Evolutionary conservation across 2,113 vertebrate species (phyloP).

Genomic region (Bubo blakistoni): DNA sequence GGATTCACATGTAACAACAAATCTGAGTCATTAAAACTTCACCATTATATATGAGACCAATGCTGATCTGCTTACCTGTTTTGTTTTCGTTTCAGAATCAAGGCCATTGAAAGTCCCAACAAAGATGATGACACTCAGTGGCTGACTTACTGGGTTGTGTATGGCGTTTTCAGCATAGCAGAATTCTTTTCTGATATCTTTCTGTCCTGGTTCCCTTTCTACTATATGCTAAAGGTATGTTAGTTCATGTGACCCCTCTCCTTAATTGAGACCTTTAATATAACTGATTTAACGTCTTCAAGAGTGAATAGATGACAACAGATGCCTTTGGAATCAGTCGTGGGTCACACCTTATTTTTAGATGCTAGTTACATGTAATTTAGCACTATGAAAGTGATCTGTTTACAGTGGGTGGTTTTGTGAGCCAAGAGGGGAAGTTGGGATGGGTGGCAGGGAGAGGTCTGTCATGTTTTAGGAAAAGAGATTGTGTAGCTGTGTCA

Average conservation of each 20-base stretch:
- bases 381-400: not conserved
- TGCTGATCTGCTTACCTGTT: not conserved
- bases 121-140: conserved; percentile 98
- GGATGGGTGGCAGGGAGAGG: not conserved
- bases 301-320: not conserved
- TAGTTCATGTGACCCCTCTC: not conserved
- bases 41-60: not conserved
- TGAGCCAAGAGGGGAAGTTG: not conserved
- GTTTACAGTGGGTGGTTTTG: not conserved
- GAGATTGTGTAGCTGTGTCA: not conserved
- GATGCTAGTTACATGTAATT: not conserved
- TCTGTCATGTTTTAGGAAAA: not conserved
- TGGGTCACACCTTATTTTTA: not conserved
- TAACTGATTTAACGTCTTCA: not conserved
- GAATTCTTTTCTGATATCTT: conserved; percentile 98
- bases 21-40: not conserved
- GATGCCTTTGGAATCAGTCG: not conserved
- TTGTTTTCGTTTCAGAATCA: conserved; percentile 81
- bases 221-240: conserved; percentile 94
- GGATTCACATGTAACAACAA: not conserved
- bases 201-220: conserved; percentile 98
- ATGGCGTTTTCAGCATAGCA: conserved; percentile 91
- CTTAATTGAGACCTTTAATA: not conserved
- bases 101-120: conserved; percentile 95
- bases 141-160: conserved; percentile 99